phyloP scores from a whole-genome alignment of 2,888 invertebrate species.

The Xestia sexstrigata region DNA sequence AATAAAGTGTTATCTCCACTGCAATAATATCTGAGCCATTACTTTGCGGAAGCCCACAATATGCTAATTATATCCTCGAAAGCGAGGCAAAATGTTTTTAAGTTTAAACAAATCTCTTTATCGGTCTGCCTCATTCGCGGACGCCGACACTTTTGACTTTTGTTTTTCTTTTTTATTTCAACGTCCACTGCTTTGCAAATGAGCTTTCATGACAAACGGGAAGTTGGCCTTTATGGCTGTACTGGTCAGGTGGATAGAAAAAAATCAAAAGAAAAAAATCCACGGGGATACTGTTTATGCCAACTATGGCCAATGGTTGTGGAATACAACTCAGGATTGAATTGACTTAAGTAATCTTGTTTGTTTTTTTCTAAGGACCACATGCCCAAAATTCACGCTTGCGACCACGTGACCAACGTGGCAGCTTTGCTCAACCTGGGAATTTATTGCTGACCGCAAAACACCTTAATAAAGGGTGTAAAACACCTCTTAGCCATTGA shows the following conservation, averaged over 20 bases:
- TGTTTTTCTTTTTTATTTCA: not conserved
- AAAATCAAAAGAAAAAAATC: not conserved
- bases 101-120: conserved; percentile 52
- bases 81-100: conserved; percentile 43
- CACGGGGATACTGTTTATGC: not conserved
- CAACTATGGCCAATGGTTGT: not conserved
- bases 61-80: conserved; percentile 43
- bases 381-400: too few species aligned
- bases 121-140: conserved; percentile 42
- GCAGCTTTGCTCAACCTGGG: not conserved
- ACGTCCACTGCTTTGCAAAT: not conserved
- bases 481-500: too few species aligned
- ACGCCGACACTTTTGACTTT: not conserved
- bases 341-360: not conserved
- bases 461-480: too few species aligned
- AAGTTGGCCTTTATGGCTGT: not conserved
- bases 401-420: too few species aligned
- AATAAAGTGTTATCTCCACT: conserved; percentile 17
- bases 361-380: too few species aligned
- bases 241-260: not conserved
- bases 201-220: not conserved
- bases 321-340: not conserved
- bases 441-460: not conserved
- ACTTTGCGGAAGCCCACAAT: conserved; percentile 27
- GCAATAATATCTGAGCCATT: not conserved